Percentiles rank a stretch among this genome's conserved stretches.
Evolutionary conservation across 2,888 invertebrate species (phyloP).

Genomic region (Alloplasta piceator): DNA sequence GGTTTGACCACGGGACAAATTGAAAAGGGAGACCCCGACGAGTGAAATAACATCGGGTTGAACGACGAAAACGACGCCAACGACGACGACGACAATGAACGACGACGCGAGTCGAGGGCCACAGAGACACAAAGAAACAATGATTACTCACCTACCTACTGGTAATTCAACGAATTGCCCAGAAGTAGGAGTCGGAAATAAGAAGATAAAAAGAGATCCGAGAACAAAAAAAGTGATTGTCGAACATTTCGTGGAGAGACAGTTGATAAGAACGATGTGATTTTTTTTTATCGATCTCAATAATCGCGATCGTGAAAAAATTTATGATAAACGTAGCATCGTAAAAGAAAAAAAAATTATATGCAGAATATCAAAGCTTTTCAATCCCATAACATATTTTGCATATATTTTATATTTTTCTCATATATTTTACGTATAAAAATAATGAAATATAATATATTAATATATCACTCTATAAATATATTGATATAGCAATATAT

Average conservation of each 20-base stretch:
- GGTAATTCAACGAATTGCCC: conserved; percentile 6
- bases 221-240: conserved; percentile 14
- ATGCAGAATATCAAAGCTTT: no score
- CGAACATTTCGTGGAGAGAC: not conserved
- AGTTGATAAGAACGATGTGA: no score
- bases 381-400: no score
- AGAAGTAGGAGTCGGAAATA: not conserved
- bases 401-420: no score
- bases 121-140: conserved; percentile 47
- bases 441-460: no score
- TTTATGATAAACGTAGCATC: no score
- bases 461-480: no score
- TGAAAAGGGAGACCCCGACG: conserved; percentile 58
- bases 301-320: no score
- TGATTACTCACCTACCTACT: conserved; percentile 46
- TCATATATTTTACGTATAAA: no score
- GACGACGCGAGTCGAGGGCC: conserved; percentile 19
- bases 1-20: conserved; percentile 56
- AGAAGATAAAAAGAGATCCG: not conserved
- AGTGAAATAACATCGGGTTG: conserved; percentile 41
- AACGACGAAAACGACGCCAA: not conserved
- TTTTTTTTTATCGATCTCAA: no score
- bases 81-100: conserved; percentile 23
- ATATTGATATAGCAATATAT: no score
- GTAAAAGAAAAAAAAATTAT: no score